Evolutionary conservation across 2,797 vertebrate genomes (phyloP), one percentile per base, ranked within the genome.

Genomic region (Coranthus polyacanthus): DNA sequence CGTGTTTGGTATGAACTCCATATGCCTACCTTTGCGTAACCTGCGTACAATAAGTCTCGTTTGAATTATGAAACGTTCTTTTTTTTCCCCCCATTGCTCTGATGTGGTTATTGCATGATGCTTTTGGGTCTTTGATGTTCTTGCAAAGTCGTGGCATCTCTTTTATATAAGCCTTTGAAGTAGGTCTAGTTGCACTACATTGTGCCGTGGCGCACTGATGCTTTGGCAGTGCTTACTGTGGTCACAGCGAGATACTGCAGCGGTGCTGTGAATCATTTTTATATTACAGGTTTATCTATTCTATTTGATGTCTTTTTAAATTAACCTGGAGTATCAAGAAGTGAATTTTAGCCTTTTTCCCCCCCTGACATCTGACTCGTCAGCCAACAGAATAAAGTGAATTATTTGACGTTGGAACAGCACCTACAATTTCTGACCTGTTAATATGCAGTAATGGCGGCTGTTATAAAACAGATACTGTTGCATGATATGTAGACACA

Each of bases 121-220:
- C 63, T 67, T 81, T 64, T 42, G 42, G 56, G 39, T 72, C 88
- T 91, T 91, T 91, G 90, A 92, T 88, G 88, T 89, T 81, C 66
- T 74, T 68, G 67, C 80, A 83, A 85, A 82, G 75, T 88, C 34
- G 70, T 73, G 65, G 82, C 78, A 75, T 90, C 72, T 81, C 82
- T 85, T 89, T 86, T 83, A 67, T 68, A 53, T 43, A n/a, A 76
- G 75, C 76, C 86, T 91, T 89, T 92, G 89, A 92, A 89, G 86
- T 90, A 39, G 68, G 42, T 65, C 67, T 79, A 26, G 55, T 84
- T 80, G 70, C 57, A 47, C 59, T 24, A 81, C 55, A 62, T 34
- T 58, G 69, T 53, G 81, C 69, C 76, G 24, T 32, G 79, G 64
- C 2, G 26, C 62, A 50, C 65, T 67, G 59, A 58, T 74, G 70